A percentile compares a stretch with the other conserved stretches of the same genome.
Conservation (phyloP, 2,888 invertebrate species). For the Sphecodes monilicornis region DNA sequence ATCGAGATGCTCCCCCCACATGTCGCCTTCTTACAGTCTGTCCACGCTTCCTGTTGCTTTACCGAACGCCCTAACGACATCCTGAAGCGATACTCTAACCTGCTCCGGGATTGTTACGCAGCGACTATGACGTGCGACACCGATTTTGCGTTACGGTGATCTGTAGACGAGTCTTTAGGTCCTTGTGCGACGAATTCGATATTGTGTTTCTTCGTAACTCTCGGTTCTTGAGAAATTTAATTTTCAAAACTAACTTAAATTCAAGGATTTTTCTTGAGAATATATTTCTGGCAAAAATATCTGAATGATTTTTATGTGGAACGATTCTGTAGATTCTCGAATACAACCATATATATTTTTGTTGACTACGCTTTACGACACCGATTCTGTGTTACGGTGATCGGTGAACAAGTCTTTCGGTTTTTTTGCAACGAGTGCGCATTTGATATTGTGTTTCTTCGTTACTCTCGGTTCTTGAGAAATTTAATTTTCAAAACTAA, state of each 20-base stretch:
- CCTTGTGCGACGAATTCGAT: not conserved
- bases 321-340: not conserved
- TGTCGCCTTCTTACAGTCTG: not conserved
- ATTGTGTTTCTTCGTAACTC: not conserved
- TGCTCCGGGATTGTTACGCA: not conserved
- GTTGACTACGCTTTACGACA: too few species aligned
- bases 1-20: slow-evolving; percentile 3
- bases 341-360: too few species aligned
- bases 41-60: slow-evolving; percentile 1
- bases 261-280: too few species aligned
- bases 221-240: not conserved
- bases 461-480: not conserved
- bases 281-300: too few species aligned
- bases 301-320: not conserved
- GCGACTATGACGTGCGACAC: not conserved
- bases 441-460: not conserved
- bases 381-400: too few species aligned
- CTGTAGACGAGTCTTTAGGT: not conserved
- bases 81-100: not conserved
- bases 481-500: not conserved
- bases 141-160: not conserved
- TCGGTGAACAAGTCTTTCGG: too few species aligned
- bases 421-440: too few species aligned
- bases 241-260: not conserved
- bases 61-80: not conserved